Conservation (phyloP, 2,113 vertebrate species). For the Oncorhynchus clarkii region DNA sequence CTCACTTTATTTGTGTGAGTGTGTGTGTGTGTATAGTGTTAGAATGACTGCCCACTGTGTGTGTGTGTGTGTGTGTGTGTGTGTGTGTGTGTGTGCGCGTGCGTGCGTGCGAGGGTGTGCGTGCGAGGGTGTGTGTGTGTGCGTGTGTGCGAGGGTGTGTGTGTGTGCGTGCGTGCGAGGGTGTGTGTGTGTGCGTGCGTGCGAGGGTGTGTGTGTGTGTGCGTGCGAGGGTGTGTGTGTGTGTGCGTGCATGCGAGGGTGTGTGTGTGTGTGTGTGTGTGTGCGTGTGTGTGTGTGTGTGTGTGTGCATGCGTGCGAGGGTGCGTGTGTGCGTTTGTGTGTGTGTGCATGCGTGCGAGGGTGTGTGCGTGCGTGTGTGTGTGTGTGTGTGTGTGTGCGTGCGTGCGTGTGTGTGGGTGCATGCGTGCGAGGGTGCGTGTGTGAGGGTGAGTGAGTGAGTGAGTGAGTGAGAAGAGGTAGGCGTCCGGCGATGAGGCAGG, state of each 20-base stretch:
- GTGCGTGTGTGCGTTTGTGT: constrained; percentile 17
- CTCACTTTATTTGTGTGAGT: constrained; percentile 52
- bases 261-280: constrained; percentile 59
- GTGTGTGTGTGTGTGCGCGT: background rate
- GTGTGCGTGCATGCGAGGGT: constrained; percentile 28
- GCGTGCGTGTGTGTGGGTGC: constrained; percentile 27
- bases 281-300: constrained; percentile 29
- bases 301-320: background rate
- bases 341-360: background rate
- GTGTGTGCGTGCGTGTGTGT: constrained; percentile 48
- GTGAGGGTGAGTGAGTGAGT: constrained; percentile 14
- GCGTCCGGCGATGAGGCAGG: constrained; percentile 43
- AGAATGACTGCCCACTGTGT: constrained; percentile 27
- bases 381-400: constrained; percentile 58
- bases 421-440: background rate
- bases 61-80: constrained; percentile 28
- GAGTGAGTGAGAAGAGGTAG: constrained; percentile 5
- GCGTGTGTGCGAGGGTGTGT: background rate
- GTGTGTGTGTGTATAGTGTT: constrained; percentile 53
- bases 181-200: background rate
- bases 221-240: background rate
- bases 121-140: background rate
- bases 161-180: constrained; percentile 17
- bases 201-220: constrained; percentile 31
- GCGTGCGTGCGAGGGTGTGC: constrained; percentile 24